These are phyloP conservation scores for Cataglyphis altisquamis DNA, from an alignment of 2,888 invertebrate genomes.

Conservation along the genomic window DNA sequence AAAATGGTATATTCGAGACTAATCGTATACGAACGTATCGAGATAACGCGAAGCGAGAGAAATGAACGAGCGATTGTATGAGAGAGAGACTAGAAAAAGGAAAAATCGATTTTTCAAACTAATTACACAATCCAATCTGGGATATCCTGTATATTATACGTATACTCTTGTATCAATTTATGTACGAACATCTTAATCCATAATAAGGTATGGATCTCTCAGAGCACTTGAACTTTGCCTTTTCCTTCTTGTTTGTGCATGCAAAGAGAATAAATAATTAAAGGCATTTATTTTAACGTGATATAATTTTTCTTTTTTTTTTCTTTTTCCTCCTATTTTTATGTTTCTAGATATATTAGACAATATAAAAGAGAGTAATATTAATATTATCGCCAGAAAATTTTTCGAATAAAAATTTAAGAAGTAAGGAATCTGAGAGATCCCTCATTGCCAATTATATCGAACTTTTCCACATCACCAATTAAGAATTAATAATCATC, in stretches of 20 bases:
- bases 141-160: not conserved
- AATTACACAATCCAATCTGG: not conserved
- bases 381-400: not conserved
- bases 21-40: conserved; percentile 10
- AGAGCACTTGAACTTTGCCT: not conserved
- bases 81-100: conserved; percentile 11
- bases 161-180: conserved; percentile 13
- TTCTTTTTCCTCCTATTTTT: not conserved
- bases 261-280: not conserved
- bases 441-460: not conserved
- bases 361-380: not conserved
- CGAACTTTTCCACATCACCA: not conserved
- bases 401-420: not conserved
- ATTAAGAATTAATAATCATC: conserved; percentile 2
- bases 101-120: conserved; percentile 16
- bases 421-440: not conserved
- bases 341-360: not conserved
- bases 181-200: not conserved
- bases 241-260: not conserved
- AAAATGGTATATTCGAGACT: conserved; percentile 1
- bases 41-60: conserved; percentile 17
- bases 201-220: not conserved
- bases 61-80: not conserved
- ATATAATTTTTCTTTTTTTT: not conserved
- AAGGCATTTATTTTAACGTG: not conserved